Percentiles rank a stretch among this genome's conserved stretches.
Conservation (phyloP, 1,140 invertebrate genomes). For the Cyclina sinensis region DNA sequence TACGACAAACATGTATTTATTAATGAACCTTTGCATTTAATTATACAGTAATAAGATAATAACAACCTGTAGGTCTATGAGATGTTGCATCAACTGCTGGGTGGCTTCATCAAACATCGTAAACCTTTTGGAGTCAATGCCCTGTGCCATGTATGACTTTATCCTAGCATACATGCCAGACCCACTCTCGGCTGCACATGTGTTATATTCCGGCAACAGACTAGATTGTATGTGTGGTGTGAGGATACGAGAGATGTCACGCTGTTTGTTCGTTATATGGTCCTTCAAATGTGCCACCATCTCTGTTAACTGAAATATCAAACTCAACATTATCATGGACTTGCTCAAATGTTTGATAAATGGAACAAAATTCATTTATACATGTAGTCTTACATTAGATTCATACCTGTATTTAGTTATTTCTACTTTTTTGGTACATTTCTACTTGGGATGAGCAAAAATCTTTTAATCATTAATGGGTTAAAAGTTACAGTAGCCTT, state of each 20-base stretch:
- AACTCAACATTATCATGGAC: too few species aligned
- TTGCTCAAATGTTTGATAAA: too few species aligned
- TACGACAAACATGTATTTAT: too few species aligned
- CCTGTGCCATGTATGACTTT: slow-evolving; percentile 44
- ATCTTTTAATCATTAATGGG: too few species aligned
- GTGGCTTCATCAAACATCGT: slow-evolving; percentile 66
- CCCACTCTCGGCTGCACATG: slow-evolving; percentile 49
- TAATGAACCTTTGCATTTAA: too few species aligned
- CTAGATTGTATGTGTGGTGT: slow-evolving; percentile 63
- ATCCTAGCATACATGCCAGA: slow-evolving; percentile 61
- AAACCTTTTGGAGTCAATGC: slow-evolving; percentile 38
- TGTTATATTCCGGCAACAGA: slow-evolving; percentile 45
- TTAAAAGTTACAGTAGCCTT: too few species aligned
- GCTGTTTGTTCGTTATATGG: slow-evolving; percentile 61
- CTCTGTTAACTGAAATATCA: slow-evolving; percentile 51
- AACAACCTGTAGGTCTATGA: slow-evolving; percentile 41
- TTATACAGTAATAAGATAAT: too few species aligned
- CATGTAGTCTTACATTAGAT: too few species aligned
- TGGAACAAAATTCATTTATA: too few species aligned
- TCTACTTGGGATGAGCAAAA: too few species aligned
- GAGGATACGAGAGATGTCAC: slow-evolving; percentile 61
- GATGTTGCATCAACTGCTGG: slow-evolving; percentile 21
- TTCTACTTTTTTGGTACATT: too few species aligned
- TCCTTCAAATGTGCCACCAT: slow-evolving; percentile 66
- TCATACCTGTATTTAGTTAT: too few species aligned